Evolutionary conservation across 2,888 invertebrate species (phyloP).

Genomic region (Pelosia muscerda): DNA sequence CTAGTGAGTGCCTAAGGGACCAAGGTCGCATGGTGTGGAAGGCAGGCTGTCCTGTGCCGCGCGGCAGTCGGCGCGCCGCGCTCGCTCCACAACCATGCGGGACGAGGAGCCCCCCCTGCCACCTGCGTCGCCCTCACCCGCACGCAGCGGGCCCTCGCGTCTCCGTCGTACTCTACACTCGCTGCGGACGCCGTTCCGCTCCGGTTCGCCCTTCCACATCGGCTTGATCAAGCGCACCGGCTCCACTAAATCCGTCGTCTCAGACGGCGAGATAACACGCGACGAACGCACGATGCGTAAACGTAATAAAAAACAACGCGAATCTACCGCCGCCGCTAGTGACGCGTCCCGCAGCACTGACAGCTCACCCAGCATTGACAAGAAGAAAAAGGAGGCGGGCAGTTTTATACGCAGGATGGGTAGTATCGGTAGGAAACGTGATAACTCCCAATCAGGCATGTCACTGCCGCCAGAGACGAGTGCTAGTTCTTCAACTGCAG

Average conservation of each 20-base stretch:
- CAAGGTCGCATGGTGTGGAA: constrained; percentile 63
- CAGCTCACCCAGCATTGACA: constrained; percentile 73
- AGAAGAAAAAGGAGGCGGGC: constrained; percentile 74
- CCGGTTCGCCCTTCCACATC: constrained; percentile 85
- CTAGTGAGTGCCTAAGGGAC: constrained; percentile 66
- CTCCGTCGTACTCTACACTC: constrained; percentile 82
- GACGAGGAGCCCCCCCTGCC: constrained; percentile 71
- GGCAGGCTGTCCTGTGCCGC: constrained; percentile 58
- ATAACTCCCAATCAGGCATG: constrained; percentile 56
- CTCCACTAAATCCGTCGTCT: constrained; percentile 79
- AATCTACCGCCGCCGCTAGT: constrained; percentile 67
- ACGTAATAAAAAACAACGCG: constrained; percentile 81
- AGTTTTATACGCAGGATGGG: constrained; percentile 77
- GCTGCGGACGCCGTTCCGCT: constrained; percentile 83
- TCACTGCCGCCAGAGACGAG: constrained; percentile 49
- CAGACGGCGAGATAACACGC: constrained; percentile 82
- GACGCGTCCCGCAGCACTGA: constrained; percentile 74
- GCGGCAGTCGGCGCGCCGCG: constrained; percentile 71
- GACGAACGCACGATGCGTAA: constrained; percentile 84
- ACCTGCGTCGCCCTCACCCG: constrained; percentile 63
- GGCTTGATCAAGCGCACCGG: constrained; percentile 80
- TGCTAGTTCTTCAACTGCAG: constrained; percentile 41
- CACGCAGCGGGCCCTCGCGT: constrained; percentile 69
- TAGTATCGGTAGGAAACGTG: constrained; percentile 76
- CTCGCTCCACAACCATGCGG: constrained; percentile 72